Percentiles rank a stretch among this genome's conserved stretches.
Evolutionary conservation across 2,797 vertebrate genomes (phyloP).

Genomic region (Psittacula echo): DNA sequence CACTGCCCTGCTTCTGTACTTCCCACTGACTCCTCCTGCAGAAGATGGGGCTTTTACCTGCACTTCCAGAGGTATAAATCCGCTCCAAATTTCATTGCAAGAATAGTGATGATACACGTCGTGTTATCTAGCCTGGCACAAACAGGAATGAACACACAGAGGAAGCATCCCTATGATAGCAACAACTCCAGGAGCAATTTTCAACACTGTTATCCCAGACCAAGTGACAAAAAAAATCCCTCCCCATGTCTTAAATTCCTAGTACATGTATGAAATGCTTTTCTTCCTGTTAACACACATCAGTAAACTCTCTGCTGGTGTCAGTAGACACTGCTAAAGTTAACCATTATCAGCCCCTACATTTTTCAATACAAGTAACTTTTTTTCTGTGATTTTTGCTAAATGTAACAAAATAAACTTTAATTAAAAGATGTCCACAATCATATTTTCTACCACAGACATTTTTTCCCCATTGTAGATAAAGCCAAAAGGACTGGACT

Average conservation of each 20-base stretch:
- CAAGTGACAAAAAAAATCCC: neutral
- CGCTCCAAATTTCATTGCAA: accelerated
- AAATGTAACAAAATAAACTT: neutral
- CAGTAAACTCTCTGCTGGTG: neutral
- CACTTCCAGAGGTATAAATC: neutral
- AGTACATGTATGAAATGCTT: neutral
- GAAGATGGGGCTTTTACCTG: neutral
- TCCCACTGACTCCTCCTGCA: neutral
- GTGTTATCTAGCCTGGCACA: neutral
- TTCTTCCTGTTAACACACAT: neutral
- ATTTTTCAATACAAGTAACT: neutral
- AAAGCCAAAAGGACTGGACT: conserved; percentile 21
- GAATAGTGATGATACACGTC: accelerated
- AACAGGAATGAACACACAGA: neutral
- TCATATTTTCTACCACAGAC: neutral
- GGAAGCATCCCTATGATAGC: accelerated
- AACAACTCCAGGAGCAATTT: neutral
- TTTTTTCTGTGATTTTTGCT: neutral
- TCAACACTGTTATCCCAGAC: neutral
- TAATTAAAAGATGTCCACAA: neutral
- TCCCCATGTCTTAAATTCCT: neutral
- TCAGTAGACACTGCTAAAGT: neutral
- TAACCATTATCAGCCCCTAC: neutral
- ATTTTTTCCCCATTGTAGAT: neutral
- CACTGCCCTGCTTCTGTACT: neutral